These are phyloP conservation scores for Phyllotreta striolata DNA, from an alignment of 2,888 invertebrate species.

Conservation along the genomic window DNA sequence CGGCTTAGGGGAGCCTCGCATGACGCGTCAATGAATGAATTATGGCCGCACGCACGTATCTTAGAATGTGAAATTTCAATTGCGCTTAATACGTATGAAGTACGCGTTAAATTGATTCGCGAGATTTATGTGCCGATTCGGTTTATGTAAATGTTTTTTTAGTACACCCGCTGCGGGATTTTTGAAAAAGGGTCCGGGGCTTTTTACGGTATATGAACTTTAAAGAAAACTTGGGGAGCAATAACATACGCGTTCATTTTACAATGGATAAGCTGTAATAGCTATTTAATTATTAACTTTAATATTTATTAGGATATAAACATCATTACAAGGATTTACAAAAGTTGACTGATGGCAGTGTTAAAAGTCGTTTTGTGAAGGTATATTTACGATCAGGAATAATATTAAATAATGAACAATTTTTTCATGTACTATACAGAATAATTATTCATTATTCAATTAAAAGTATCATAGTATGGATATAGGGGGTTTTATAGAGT, in stretches of 20 bases:
- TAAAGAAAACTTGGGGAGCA: too few relatives aligned
- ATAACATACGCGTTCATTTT: too few relatives aligned
- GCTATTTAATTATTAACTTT: too few relatives aligned
- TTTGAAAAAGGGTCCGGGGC: constrained; percentile 2
- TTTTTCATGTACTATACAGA: too few relatives aligned
- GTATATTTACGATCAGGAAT: too few relatives aligned
- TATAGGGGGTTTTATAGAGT: background rate
- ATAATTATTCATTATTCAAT: too few relatives aligned
- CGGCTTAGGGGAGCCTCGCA: constrained; percentile 48
- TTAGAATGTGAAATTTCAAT: constrained; percentile 54
- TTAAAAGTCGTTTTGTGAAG: too few relatives aligned
- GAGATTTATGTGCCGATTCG: constrained; percentile 29
- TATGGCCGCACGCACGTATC: constrained; percentile 32
- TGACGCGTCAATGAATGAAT: constrained; percentile 40
- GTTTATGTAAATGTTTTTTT: constrained; percentile 29
- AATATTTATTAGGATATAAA: too few relatives aligned
- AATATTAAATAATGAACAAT: too few relatives aligned
- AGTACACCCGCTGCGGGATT: constrained; percentile 6
- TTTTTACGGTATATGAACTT: background rate
- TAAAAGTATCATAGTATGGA: background rate
- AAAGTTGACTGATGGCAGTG: too few relatives aligned
- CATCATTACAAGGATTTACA: too few relatives aligned
- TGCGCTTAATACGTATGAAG: constrained; percentile 47
- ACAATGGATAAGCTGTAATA: too few relatives aligned
- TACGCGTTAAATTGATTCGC: constrained; percentile 49